These are phyloP conservation scores for Drosophila subquinaria DNA, from an alignment of 2,888 invertebrate species.

Conservation along the genomic window DNA sequence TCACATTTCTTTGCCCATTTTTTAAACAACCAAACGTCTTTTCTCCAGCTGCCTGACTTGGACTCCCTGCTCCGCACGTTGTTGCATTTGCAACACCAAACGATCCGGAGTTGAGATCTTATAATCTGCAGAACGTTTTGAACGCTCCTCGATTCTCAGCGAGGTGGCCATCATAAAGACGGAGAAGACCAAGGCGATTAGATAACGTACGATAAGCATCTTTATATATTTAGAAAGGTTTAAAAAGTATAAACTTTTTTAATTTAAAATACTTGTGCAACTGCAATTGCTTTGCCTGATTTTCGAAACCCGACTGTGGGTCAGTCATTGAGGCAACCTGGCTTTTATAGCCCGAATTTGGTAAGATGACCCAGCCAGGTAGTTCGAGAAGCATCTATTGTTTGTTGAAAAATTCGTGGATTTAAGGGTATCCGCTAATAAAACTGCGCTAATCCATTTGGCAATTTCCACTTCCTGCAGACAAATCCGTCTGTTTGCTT, in stretches of 20 bases:
- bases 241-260: no score
- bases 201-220: conserved; percentile 67
- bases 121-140: conserved; percentile 34
- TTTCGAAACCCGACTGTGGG: conserved; percentile 45
- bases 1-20: not conserved
- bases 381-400: not conserved
- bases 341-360: conserved; percentile 45
- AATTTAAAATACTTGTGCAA: conserved; percentile 16
- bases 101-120: conserved; percentile 73
- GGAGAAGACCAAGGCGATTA: conserved; percentile 73
- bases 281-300: conserved; percentile 19
- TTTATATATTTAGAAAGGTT: not conserved
- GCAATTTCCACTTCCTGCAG: conserved; percentile 73
- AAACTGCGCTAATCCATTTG: conserved; percentile 63
- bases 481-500: conserved; percentile 14
- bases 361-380: conserved; percentile 2
- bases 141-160: conserved; percentile 58
- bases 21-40: conserved; percentile 25
- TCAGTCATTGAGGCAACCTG: not conserved
- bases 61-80: not conserved
- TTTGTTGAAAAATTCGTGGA: conserved; percentile 7
- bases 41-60: conserved; percentile 15
- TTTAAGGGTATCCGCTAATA: conserved; percentile 23
- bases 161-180: conserved; percentile 74
- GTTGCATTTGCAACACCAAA: conserved; percentile 57